Base-by-base conservation (phyloP, 2,888 invertebrate species). In the Amphimallon solstitiale region DNA sequence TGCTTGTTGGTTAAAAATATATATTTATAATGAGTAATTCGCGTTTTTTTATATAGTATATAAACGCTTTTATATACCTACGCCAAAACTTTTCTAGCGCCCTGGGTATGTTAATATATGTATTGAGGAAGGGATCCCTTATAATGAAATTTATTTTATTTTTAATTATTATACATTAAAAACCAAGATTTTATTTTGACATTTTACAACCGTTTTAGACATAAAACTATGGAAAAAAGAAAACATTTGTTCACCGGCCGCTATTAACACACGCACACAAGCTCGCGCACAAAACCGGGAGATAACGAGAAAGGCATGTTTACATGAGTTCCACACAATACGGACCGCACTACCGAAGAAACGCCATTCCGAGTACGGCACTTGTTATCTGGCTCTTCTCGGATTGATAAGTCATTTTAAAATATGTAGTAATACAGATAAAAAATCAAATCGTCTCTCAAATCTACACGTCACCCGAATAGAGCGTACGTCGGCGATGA, bases 151-250 rank as follows among this genome's bases (percentile, higher is more conserved):
- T 29, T 29, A 29, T 29, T 3, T 29, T 9, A 29, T 29, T 29
- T 29, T 29, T 29, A 29, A 29, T 29, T 29, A 29, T 29, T 29
- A 29, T 29, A 7, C 29, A 29, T 9, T 9, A 29, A 29, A 29
- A 40, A 21, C 15, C 14, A 19, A 38, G 23, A 43, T 23, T 23
- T 40, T 56, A 56, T 56, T 56, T 40, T 56, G 56, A 56, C 56
- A 40, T 56, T 56, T 56, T 56, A 56, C 56, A 56, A 29, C 56
- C 56, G 38, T 56, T 23, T 56, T 56, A n/a, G 56, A 38, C 56
- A 21, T 56, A 56, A 56, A 56, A 56, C 56, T 56, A 56, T 56
- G 56, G 56, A 40, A 56, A 56, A 56, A 56, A 56, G 56, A 56
- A 40, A 56, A 56, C 56, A 40, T 40, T 56, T 40, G 56, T 56